Percentiles rank a stretch among this genome's conserved stretches.
phyloP scores from a whole-genome alignment of 2,797 vertebrate genomes.

The Rhinella marina region DNA sequence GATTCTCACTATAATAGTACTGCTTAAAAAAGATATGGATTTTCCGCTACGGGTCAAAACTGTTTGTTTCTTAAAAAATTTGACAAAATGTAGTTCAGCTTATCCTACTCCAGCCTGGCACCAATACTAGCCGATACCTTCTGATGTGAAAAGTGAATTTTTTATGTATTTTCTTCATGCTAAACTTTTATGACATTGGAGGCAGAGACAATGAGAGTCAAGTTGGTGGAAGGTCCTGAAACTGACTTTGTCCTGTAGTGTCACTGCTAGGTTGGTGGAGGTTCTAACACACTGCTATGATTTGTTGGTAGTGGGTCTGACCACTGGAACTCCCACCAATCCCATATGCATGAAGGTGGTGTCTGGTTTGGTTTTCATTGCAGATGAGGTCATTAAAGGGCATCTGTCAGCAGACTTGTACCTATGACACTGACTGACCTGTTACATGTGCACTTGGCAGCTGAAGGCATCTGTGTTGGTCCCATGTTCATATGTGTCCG shows the following conservation, averaged over 20 bases:
- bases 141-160: no score
- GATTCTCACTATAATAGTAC: constrained; percentile 14
- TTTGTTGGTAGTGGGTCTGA: no score
- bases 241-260: not conserved
- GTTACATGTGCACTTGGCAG: no score
- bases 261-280: not conserved
- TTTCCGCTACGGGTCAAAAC: not conserved
- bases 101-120: not conserved
- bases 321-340: no score
- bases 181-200: not conserved
- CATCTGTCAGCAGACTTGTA: no score
- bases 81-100: not conserved
- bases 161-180: no score
- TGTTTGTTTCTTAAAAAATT: not conserved
- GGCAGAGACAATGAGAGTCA: not conserved
- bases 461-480: no score
- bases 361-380: no score
- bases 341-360: no score
- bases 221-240: not conserved
- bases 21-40: constrained; percentile 25
- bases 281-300: not conserved
- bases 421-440: no score
- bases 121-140: not conserved
- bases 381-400: no score
- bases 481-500: no score